Conservation (phyloP, 2,888 invertebrate genomes). For the Cheiracanthium punctorium region DNA sequence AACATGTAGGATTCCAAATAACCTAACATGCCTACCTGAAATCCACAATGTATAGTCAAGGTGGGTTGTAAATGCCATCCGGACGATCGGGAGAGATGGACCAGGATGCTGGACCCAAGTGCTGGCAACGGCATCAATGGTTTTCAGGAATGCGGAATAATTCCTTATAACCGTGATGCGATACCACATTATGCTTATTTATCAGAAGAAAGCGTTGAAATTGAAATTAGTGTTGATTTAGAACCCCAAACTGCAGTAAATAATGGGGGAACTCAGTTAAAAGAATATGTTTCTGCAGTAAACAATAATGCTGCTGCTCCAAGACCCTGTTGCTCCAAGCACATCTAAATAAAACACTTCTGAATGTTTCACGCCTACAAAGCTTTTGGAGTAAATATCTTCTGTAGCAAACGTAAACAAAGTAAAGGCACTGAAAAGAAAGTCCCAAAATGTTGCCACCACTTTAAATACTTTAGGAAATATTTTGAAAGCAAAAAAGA, state of each 20-base stretch:
- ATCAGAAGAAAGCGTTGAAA: not conserved
- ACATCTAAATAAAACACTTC: not conserved
- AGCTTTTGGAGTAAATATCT: slow-evolving; percentile 1
- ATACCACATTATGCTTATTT: slow-evolving; percentile 2
- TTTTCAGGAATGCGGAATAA: not conserved
- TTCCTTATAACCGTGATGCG: not conserved
- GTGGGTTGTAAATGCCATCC: too few relatives aligned
- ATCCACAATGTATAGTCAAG: too few relatives aligned
- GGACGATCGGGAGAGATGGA: too few relatives aligned
- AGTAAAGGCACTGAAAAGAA: not conserved
- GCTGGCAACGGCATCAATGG: not conserved
- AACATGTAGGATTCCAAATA: too few relatives aligned
- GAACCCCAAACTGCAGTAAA: not conserved
- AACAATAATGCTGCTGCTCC: not conserved
- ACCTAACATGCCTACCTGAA: too few relatives aligned
- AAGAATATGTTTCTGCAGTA: not conserved
- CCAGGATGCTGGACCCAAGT: too few relatives aligned
- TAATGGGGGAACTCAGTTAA: not conserved
- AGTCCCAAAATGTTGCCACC: not conserved
- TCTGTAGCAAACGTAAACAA: not conserved
- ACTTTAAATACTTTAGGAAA: not conserved
- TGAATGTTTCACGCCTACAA: slow-evolving; percentile 6
- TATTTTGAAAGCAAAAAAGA: not conserved
- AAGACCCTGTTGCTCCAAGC: not conserved
- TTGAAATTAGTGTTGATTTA: not conserved